Base-by-base conservation (phyloP, 2,888 invertebrate genomes). In the Hirtodrosophila confusa region DNA sequence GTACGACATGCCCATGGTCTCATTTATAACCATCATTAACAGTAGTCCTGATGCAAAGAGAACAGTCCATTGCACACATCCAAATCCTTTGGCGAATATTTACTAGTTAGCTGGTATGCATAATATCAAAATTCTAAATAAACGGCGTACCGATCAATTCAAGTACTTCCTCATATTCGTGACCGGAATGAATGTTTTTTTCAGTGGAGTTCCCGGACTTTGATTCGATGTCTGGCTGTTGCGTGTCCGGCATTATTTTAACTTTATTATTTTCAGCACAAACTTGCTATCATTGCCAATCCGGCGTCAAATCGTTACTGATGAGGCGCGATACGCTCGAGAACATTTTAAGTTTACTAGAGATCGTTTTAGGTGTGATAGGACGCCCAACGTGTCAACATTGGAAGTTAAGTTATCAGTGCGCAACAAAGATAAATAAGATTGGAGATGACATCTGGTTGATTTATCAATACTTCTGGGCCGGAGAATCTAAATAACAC, bases 11-110 rank as follows among this genome's bases (percentile, higher is more conserved):
- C 94, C 93, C 91, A 95, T 92, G 9, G 94, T 94, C 91, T 95
- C 95, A 90, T 94, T 93, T 66, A 95, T 94, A 72, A 95, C 94
- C 44, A 94, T 93, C 93, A 95, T 93, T 9, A 95, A 90, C 35
- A 94, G 93, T 5, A 94, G 88, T 0, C 95, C 95, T 10, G 93
- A 92, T 48, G 94, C 93, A 51, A 95, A 75, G 79, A 95, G 91
- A 41, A 95, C 92, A 31, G 92, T 89, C 56, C 94, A 90, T 85
- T 95, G 95, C 89, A 94, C 94, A n/a, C 91, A 86, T 0, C 95
- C 95, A 77, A 94, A 94, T 44, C 95, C 95, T 94, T 89, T 9
- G 47, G 4, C 3, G 11, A 40, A 2, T 10, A 40, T 10, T n/a
- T 11, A 23, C 33, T 17, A 37, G 36, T 41, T 54, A 48, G 2